These are phyloP conservation scores for Ammospiza maritima DNA, from an alignment of 2,797 vertebrate species.

Conservation along the genomic window DNA sequence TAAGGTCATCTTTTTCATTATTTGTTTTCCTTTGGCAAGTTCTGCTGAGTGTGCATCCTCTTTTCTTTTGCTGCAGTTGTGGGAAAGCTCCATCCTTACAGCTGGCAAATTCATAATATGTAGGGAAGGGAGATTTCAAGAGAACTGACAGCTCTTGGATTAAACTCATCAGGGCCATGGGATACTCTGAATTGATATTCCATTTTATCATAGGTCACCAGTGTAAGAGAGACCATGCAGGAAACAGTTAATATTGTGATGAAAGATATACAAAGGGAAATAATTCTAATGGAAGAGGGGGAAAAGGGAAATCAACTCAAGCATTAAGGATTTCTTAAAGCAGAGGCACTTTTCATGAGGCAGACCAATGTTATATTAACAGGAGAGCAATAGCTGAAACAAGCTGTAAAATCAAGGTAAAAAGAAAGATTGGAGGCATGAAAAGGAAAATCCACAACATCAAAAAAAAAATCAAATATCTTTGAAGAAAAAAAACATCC, in stretches of 20 bases:
- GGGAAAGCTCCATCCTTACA: neutral
- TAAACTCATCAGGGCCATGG: neutral
- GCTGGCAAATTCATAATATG: neutral
- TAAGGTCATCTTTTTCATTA: neutral
- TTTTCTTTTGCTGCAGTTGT: neutral
- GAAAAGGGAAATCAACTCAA: neutral
- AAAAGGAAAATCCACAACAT: neutral
- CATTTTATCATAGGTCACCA: neutral
- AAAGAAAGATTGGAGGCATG: neutral
- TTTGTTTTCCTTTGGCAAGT: neutral
- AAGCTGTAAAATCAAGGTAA: neutral
- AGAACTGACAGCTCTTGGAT: neutral
- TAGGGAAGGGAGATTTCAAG: neutral
- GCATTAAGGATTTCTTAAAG: neutral
- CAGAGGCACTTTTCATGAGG: neutral
- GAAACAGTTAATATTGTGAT: neutral
- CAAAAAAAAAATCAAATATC: neutral
- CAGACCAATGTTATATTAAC: neutral
- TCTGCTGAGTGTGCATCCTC: neutral
- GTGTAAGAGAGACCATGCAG: neutral
- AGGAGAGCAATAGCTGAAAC: neutral
- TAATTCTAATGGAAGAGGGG: neutral
- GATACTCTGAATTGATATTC: neutral
- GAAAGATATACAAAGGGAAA: neutral
- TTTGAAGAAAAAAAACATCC: neutral